A percentile compares a stretch with the other conserved stretches of the same genome.
Evolutionary conservation across 2,113 vertebrate genomes (phyloP).

Genomic region (Nibea coibor): DNA sequence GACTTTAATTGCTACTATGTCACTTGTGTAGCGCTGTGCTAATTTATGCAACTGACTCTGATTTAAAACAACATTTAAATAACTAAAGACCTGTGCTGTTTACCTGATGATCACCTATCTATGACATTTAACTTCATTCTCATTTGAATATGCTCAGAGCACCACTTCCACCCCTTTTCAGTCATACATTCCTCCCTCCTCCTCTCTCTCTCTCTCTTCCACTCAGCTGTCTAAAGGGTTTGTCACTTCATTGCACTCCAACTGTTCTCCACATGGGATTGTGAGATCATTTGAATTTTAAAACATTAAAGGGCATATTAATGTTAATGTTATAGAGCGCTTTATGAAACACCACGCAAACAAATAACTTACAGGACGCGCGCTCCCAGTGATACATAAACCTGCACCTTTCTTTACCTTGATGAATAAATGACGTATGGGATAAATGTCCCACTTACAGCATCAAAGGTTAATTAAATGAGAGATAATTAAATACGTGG

Average conservation of each 20-base stretch:
- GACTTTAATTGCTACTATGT: neutral
- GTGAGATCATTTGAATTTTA: conserved; percentile 35
- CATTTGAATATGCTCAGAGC: conserved; percentile 56
- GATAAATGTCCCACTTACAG: conserved; percentile 51
- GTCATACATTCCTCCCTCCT: neutral
- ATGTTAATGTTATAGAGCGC: conserved; percentile 11
- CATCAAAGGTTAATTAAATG: conserved; percentile 68
- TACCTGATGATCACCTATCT: conserved; percentile 26
- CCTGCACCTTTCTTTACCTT: conserved; percentile 3
- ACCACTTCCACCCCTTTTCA: neutral
- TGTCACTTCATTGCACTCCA: conserved; percentile 29
- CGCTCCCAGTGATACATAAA: neutral
- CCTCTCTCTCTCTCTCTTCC: neutral
- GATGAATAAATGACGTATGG: conserved; percentile 28
- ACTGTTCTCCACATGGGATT: conserved; percentile 34
- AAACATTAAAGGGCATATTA: conserved; percentile 33
- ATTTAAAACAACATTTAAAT: conserved; percentile 1
- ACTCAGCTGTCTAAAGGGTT: conserved; percentile 24
- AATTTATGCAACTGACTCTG: neutral
- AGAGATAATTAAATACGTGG: conserved; percentile 64
- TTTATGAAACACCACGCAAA: conserved; percentile 13
- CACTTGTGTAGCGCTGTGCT: neutral
- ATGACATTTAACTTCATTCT: conserved; percentile 47
- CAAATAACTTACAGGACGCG: neutral
- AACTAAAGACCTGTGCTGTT: conserved; percentile 32